Base-by-base conservation (phyloP, 1,140 invertebrate species). In the Solenopsis invicta region DNA sequence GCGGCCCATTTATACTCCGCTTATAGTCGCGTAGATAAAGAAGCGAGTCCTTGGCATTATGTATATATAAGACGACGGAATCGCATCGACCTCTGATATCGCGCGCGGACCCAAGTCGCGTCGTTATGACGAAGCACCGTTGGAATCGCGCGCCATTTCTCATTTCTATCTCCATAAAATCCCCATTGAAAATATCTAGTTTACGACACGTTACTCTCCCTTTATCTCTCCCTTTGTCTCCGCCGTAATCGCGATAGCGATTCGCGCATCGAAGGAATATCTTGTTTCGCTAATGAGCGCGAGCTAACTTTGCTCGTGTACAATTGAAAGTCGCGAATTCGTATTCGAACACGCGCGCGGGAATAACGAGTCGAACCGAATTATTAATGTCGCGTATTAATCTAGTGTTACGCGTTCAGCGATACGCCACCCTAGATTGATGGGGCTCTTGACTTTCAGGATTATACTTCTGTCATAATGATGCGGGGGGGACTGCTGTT, bases 341-440 rank as follows among this genome's bases (percentile, higher is more conserved):
- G 62, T 12, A 56, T 41, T 13, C 41, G 18, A 21, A 37, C 52
- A 34, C 61, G 29, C 64, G 48, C 62, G n/a, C n/a, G 21, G 29
- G 34, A 34, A 29, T 72, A 59, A 59, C 21, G 41, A 37, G 0
- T 54, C n/a, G 41, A 61, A 50, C 34, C n/a, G 54, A 48, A 75
- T 75, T 75, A 74, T 84, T 62, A 74, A 84, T 24, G 54, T 50
- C 37, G 69, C 80, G n/a, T 54, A 61, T 75, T 84, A 84, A 82
- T 82, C 41, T n/a, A 54, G n/a, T 13, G 54, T 82, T 72, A 48
- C 67, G 37, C n/a, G 21, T 72, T 41, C 10, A 45, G 41, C 37
- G 67, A 72, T 62, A 84, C 59, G 21, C 21, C 4, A 29, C 24
- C 41, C 21, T 61, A n/a, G 24, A 74, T 74, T 74, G 52, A 82